Evolutionary conservation across 2,113 vertebrate genomes (phyloP).

Genomic region (Mandrillus leucophaeus): DNA sequence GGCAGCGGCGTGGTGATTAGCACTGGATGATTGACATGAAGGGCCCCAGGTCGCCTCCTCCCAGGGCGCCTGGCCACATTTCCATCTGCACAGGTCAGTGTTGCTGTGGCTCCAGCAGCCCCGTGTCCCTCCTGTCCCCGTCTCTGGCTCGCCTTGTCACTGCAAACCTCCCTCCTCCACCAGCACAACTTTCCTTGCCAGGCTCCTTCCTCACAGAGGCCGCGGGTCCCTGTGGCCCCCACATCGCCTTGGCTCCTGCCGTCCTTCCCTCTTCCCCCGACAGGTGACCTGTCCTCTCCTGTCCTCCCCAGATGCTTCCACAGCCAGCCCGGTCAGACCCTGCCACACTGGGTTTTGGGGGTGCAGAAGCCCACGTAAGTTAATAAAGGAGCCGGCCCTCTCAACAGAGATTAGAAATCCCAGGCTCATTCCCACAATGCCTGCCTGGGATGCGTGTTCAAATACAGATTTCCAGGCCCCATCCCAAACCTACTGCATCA

Average conservation of each 20-base stretch:
- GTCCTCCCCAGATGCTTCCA: neutral
- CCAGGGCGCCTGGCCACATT: rapidly evolving
- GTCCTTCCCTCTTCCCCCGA: neutral
- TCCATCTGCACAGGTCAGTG: too few relatives aligned
- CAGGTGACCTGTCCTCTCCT: too few relatives aligned
- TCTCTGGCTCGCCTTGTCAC: neutral
- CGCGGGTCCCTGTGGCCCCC: neutral
- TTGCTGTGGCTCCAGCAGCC: neutral
- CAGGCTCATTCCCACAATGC: neutral
- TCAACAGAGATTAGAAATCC: too few relatives aligned
- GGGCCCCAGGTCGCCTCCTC: too few relatives aligned
- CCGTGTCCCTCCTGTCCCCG: too few relatives aligned
- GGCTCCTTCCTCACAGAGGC: neutral
- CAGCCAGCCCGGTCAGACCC: neutral
- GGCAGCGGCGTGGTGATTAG: neutral
- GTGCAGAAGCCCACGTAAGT: neutral
- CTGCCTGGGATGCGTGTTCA: neutral
- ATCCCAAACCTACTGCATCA: neutral
- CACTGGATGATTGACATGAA: neutral
- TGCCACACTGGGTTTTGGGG: neutral
- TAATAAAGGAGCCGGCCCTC: neutral
- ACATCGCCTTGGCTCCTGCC: neutral
- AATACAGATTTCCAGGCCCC: neutral
- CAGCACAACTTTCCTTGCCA: too few relatives aligned
- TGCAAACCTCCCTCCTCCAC: too few relatives aligned